phyloP scores from a whole-genome alignment of 1,140 invertebrate genomes.

The Thaumetopoea pityocampa region DNA sequence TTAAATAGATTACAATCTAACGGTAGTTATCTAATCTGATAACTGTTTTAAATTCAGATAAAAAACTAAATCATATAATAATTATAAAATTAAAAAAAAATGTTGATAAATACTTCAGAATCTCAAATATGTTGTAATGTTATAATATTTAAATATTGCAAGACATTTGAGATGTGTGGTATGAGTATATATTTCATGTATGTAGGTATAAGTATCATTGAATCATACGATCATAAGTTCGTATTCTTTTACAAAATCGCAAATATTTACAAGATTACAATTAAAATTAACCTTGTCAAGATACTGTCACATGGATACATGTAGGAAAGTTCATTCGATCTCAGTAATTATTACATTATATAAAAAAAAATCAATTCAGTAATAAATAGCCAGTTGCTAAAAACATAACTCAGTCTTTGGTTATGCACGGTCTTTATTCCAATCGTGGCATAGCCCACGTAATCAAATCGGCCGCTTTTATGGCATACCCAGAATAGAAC shows the following conservation, averaged over 20 bases:
- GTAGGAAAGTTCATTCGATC: constrained; percentile 1
- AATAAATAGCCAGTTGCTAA: no score
- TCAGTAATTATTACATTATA: no score
- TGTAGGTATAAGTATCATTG: neutral
- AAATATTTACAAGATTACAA: constrained; percentile 41
- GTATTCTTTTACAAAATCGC: constrained; percentile 32
- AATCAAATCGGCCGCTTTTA: no score
- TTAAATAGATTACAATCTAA: constrained; percentile 20
- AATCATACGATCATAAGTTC: constrained; percentile 23
- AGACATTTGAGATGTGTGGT: no score
- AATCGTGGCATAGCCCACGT: neutral
- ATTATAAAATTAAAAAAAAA: constrained; percentile 18
- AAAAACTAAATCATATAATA: constrained; percentile 14
- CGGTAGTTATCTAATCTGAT: constrained; percentile 13
- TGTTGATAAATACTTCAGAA: no score
- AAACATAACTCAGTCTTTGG: constrained; percentile 9
- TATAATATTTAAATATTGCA: no score
- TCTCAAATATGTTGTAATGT: no score
- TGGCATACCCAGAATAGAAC: no score
- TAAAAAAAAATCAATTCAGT: no score
- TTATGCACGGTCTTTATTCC: neutral
- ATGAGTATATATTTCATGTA: neutral
- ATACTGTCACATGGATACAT: constrained; percentile 31
- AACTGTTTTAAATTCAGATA: constrained; percentile 15
- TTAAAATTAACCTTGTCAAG: constrained; percentile 13